phyloP scores from a whole-genome alignment of 2,113 vertebrate species.

The Calidris pygmaea region DNA sequence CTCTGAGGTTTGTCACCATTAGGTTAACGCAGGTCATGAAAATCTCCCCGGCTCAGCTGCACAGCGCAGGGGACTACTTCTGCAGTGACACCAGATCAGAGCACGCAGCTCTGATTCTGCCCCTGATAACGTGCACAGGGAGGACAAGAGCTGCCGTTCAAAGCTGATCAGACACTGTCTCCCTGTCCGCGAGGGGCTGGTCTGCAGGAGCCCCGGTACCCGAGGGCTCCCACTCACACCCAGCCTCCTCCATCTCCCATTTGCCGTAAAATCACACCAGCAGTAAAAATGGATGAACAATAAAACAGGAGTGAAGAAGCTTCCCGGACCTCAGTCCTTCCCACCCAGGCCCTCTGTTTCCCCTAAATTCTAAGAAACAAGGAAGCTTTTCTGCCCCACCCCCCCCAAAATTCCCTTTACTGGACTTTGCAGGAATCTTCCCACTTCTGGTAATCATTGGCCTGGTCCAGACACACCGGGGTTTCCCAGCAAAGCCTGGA shows the following conservation, averaged over 20 bases:
- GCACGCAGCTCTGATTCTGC: background rate
- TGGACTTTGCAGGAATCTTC: background rate
- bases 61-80: background rate
- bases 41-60: background rate
- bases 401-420: background rate
- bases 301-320: background rate
- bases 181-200: background rate
- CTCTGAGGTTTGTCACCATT: background rate
- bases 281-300: background rate
- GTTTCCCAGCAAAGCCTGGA: conserved; percentile 7
- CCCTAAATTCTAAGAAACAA: background rate
- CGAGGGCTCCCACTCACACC: background rate
- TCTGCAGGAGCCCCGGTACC: background rate
- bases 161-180: background rate
- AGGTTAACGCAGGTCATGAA: background rate
- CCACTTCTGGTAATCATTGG: background rate
- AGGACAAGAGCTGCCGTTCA: background rate
- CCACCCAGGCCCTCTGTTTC: background rate
- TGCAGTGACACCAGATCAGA: background rate
- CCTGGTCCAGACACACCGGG: background rate
- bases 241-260: background rate
- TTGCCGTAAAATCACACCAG: background rate
- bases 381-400: background rate
- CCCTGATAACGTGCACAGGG: background rate
- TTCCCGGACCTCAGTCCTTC: background rate